Conservation (phyloP, 2,797 vertebrate species). For the Kryptolebias ocellatus region DNA sequence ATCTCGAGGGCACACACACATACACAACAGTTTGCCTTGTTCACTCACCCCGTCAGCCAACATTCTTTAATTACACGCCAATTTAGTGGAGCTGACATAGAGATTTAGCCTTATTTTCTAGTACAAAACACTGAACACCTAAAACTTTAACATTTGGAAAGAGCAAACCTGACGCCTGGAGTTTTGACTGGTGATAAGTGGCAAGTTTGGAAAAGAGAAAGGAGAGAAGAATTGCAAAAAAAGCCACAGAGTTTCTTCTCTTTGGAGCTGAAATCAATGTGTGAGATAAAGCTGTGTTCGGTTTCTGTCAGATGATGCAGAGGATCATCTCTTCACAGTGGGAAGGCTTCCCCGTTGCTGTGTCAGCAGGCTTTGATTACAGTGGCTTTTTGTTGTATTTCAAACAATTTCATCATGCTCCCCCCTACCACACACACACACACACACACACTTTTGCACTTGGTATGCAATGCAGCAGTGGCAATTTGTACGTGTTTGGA, state of each 20-base stretch:
- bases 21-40: neutral
- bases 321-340: constrained; percentile 76
- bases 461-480: constrained; percentile 79
- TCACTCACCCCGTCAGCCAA: constrained; percentile 19
- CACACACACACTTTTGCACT: constrained; percentile 61
- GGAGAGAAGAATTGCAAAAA: constrained; percentile 23
- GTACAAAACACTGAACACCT: constrained; percentile 27
- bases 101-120: constrained; percentile 48
- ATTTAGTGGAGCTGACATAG: constrained; percentile 58
- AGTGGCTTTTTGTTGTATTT: constrained; percentile 83
- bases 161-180: constrained; percentile 18
- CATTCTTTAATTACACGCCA: constrained; percentile 77
- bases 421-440: constrained; percentile 33
- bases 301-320: constrained; percentile 78
- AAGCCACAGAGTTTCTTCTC: constrained; percentile 49
- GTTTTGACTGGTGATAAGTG: constrained; percentile 37
- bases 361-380: constrained; percentile 80
- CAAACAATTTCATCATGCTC: constrained; percentile 85
- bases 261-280: constrained; percentile 64
- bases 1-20: neutral
- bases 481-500: constrained; percentile 86
- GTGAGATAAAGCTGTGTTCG: constrained; percentile 73
- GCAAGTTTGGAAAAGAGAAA: constrained; percentile 16
- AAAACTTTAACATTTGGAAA: constrained; percentile 58
- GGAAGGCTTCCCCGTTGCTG: constrained; percentile 74